phyloP scores from a whole-genome alignment of 1,140 invertebrate genomes.

The Coelopa frigida region DNA sequence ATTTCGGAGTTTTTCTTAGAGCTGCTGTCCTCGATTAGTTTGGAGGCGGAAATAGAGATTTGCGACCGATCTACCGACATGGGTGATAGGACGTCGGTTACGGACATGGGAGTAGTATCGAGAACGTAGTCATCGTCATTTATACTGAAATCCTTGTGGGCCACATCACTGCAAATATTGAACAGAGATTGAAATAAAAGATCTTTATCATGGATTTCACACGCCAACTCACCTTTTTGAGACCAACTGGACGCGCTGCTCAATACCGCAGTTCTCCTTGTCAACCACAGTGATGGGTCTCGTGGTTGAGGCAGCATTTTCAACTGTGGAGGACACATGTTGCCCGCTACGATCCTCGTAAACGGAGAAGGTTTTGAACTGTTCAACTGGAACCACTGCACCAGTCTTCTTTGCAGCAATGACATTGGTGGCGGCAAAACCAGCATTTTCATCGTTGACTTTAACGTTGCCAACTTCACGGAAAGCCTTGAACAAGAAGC shows the following conservation, averaged over 20 bases:
- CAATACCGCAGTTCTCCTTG: too few relatives aligned
- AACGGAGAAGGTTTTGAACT: conserved; percentile 63
- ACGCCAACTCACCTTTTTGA: too few relatives aligned
- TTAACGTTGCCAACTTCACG: conserved; percentile 23
- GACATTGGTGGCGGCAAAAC: conserved; percentile 13
- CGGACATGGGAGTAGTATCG: conserved; percentile 42
- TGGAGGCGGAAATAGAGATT: conserved; percentile 8
- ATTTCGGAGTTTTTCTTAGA: conserved; percentile 11
- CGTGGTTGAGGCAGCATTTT: conserved; percentile 2
- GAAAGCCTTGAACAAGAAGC: conserved; percentile 19
- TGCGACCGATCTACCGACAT: conserved; percentile 38
- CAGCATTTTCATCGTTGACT: conserved; percentile 20
- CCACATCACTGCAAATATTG: conserved; percentile 11
- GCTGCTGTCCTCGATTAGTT: conserved; percentile 19
- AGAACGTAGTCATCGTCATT: conserved; percentile 12
- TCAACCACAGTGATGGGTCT: conserved; percentile 13
- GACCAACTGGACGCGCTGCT: too few relatives aligned
- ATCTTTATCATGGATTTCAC: too few relatives aligned
- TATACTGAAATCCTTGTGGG: neutral
- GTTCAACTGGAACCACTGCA: conserved; percentile 51
- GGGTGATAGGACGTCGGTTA: conserved; percentile 37
- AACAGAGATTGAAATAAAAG: neutral
- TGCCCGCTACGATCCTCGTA: conserved; percentile 54
- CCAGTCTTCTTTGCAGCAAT: conserved; percentile 25
- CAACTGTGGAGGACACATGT: conserved; percentile 25